Percentiles rank a stretch among this genome's conserved stretches.
Conservation (phyloP, 2,888 invertebrate species). For the Lutraria lutraria region DNA sequence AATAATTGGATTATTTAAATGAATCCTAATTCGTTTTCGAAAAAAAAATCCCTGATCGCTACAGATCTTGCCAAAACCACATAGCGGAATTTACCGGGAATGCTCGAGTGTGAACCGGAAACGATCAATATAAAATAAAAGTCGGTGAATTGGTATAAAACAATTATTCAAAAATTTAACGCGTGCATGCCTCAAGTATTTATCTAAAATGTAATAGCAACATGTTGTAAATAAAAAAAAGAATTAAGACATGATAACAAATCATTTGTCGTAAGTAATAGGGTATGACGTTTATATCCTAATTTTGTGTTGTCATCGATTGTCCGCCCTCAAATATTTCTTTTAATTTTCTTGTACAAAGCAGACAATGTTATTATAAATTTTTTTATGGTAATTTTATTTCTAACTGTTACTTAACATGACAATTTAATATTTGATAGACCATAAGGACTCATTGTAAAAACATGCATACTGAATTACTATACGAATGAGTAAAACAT, state of each 20-base stretch:
- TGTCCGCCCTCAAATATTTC: not conserved
- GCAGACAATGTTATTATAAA: not conserved
- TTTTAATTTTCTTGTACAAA: not conserved
- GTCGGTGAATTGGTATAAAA: not conserved
- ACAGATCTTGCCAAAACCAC: too few species aligned
- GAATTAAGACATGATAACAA: not conserved
- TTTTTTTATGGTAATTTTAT: not conserved
- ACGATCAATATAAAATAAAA: not conserved
- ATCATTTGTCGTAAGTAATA: not conserved
- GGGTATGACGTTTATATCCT: not conserved
- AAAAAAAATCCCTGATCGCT: too few species aligned
- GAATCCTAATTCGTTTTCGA: too few species aligned
- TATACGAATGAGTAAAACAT: too few species aligned
- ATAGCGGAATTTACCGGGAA: too few species aligned
- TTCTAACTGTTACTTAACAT: not conserved
- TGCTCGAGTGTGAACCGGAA: not conserved
- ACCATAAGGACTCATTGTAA: too few species aligned
- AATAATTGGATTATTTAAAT: too few species aligned
- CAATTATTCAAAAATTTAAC: not conserved
- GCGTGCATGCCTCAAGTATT: not conserved
- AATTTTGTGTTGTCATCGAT: not conserved
- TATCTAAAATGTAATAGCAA: slow-evolving; percentile 2
- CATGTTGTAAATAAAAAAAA: not conserved
- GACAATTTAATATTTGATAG: not conserved
- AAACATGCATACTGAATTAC: too few species aligned